Percentiles rank a stretch among this genome's conserved stretches.
These are phyloP conservation scores for Lasioglossum albipes DNA, from an alignment of 1,140 invertebrate species.

Conservation along the genomic window DNA sequence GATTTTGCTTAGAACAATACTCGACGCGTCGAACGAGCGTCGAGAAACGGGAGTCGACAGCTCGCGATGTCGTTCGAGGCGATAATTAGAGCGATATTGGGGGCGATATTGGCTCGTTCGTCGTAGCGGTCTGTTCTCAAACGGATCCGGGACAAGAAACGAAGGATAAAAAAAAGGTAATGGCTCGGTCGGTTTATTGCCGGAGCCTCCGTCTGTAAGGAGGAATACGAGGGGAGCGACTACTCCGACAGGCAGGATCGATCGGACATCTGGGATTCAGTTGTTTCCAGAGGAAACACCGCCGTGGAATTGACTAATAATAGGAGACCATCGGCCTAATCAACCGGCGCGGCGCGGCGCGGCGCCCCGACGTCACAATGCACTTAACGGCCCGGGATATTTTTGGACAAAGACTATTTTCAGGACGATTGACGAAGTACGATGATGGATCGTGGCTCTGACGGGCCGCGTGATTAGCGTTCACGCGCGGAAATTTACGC, in stretches of 20 bases:
- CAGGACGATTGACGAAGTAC: constrained; percentile 49
- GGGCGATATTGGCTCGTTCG: neutral
- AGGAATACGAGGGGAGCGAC: constrained; percentile 8
- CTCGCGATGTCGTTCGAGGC: neutral
- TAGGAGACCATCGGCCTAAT: constrained; percentile 64
- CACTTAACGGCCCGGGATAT: constrained; percentile 60
- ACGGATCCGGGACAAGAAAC: neutral
- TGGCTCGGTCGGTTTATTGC: constrained; percentile 11
- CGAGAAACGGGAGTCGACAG: constrained; percentile 4
- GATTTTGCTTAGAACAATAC: too few relatives aligned
- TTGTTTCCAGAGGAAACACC: constrained; percentile 55
- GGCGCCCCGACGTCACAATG: constrained; percentile 57
- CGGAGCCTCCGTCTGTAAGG: neutral
- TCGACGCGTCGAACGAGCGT: neutral
- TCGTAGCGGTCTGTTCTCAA: neutral
- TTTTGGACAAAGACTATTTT: constrained; percentile 54
- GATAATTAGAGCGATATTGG: constrained; percentile 32
- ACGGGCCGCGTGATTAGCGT: constrained; percentile 43
- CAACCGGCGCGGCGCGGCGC: constrained; percentile 6
- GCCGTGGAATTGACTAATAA: constrained; percentile 65
- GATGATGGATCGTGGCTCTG: constrained; percentile 50
- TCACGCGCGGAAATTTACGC: constrained; percentile 9
- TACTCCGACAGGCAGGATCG: constrained; percentile 16
- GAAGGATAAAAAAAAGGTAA: neutral
- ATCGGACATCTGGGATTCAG: constrained; percentile 44